Conservation (phyloP, 2,797 vertebrate genomes). For the Sebastes umbrosus region DNA sequence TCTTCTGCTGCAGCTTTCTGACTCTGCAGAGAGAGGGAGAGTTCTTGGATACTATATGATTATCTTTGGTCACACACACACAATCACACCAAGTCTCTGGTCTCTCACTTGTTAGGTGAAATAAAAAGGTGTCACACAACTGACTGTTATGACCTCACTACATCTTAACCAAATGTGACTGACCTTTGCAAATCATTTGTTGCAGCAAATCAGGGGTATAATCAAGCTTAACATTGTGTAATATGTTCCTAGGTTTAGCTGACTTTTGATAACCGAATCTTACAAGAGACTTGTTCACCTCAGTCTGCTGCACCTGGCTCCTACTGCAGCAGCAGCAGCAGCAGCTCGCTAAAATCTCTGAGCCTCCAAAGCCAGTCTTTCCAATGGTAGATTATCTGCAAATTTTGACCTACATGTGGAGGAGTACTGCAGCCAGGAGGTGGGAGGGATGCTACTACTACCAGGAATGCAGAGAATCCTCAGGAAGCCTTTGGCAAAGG, state of each 20-base stretch:
- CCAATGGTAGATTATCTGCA: background rate
- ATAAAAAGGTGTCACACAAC: background rate
- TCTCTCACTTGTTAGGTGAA: background rate
- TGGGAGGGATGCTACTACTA: constrained; percentile 49
- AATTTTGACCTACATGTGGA: constrained; percentile 56
- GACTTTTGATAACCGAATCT: background rate
- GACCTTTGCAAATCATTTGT: background rate
- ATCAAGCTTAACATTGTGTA: background rate
- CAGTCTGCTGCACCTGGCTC: constrained; percentile 31
- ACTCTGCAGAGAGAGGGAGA: constrained; percentile 63
- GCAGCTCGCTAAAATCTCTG: background rate
- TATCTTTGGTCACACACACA: constrained; percentile 12
- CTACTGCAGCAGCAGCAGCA: constrained; percentile 26
- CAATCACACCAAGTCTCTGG: background rate
- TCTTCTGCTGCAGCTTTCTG: constrained; percentile 68
- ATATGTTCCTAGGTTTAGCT: background rate
- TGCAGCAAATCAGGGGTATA: background rate
- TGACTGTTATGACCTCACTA: background rate
- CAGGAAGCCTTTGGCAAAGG: constrained; percentile 61
- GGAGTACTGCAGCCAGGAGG: constrained; percentile 45
- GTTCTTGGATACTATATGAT: constrained; percentile 33
- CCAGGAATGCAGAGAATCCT: constrained; percentile 68
- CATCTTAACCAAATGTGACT: background rate
- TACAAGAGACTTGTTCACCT: background rate
- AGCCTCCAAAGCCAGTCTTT: background rate